Evolutionary conservation across 2,888 invertebrate species (phyloP), one percentile per base, ranked within the genome.

Genomic region (Dryococelus australis): DNA sequence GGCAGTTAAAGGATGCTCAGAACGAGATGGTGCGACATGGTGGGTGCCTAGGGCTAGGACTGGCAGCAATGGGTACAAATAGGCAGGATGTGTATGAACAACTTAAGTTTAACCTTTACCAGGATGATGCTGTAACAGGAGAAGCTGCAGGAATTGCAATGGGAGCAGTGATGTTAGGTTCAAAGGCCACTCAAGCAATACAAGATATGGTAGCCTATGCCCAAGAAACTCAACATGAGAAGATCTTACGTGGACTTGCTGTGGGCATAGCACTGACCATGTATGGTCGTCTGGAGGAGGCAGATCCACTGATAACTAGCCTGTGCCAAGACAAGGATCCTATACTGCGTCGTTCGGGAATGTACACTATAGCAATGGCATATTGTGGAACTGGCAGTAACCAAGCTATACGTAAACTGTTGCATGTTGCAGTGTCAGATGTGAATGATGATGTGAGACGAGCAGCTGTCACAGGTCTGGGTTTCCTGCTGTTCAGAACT

Each of bases 101-200:
- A 92, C 94, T 99, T 16, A 99, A 99, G 92, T 98, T 98, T 92
- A 98, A 98, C 93, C 94, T 99, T 88, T 99, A 98, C 91, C 98
- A 99, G 91, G 99, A 99, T 92, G 99, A 99, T 93, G 99, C 99
- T 0, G 98, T 99, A 0, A 99, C 99, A 43, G 99, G 99, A 47
- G 99, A 99, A 93, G 99, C 99, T 10, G 99, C 99, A 47, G 99
- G 99, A 88, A 97, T 99, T 90, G 98, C 99, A 0, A 99, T 99
- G 99, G 99, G 99, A 85, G 96, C 99, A 95, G 99, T 99, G 0
- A 99, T 99, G 99, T 93, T 99, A 90, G 99, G 99, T 2, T 99
- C 99, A 0, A 97, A 98, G 91, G 96, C 97, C 91, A 95, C 96
- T 0, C 95, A 96, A 88, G 97, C 98, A 5, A 97, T 98, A 89